Conservation (phyloP, 2,797 vertebrate genomes). For the Jordanella pulchra region DNA sequence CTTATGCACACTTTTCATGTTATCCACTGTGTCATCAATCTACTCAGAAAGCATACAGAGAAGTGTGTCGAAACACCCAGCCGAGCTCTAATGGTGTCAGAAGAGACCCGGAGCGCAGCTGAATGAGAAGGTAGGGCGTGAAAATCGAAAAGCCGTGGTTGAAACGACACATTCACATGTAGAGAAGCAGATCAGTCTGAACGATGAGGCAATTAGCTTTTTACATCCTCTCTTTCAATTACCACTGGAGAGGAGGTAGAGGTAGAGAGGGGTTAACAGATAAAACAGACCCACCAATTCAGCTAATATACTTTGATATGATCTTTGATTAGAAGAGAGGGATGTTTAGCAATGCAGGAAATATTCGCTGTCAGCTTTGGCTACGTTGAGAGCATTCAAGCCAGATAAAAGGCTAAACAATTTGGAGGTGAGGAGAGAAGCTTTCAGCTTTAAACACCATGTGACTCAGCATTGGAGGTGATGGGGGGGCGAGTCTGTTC, state of each 20-base stretch:
- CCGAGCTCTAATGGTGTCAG: constrained; percentile 25
- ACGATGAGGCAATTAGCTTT: constrained; percentile 70
- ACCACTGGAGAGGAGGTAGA: constrained; percentile 35
- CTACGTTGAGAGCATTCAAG: constrained; percentile 39
- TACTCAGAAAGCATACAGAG: constrained; percentile 22
- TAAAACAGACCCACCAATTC: constrained; percentile 56
- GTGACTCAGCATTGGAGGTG: constrained; percentile 4
- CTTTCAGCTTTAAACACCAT: constrained; percentile 26
- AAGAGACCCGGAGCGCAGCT: constrained; percentile 30
- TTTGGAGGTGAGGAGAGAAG: constrained; percentile 31
- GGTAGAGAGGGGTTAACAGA: constrained; percentile 59
- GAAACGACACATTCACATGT: constrained; percentile 50
- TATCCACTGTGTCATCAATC: constrained; percentile 23
- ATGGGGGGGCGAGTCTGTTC: neutral
- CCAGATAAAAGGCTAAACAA: constrained; percentile 54
- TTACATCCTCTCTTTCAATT: constrained; percentile 73
- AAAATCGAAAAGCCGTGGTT: constrained; percentile 50
- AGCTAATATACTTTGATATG: constrained; percentile 63
- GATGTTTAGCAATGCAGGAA: constrained; percentile 39
- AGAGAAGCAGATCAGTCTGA: constrained; percentile 57
- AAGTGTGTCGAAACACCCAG: constrained; percentile 17
- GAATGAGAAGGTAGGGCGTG: constrained; percentile 35
- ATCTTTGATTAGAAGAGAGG: constrained; percentile 46
- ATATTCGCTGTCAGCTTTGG: constrained; percentile 36
- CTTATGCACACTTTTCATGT: constrained; percentile 34